These are phyloP conservation scores for Xestia sexstrigata DNA, from an alignment of 2,888 invertebrate species.

Conservation along the genomic window DNA sequence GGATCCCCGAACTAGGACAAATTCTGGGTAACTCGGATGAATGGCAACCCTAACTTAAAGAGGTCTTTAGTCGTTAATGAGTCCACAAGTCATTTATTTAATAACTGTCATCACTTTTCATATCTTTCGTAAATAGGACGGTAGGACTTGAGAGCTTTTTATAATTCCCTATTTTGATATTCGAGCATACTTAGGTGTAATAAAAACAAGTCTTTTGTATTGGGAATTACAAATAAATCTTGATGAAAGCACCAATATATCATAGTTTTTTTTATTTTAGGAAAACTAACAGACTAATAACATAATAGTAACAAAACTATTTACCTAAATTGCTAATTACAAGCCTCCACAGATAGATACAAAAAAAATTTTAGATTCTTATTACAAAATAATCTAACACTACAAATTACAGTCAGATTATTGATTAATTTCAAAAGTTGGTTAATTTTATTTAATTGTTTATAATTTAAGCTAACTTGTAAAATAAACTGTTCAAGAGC, in stretches of 20 bases:
- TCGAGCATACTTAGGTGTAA: neutral
- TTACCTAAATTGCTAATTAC: no score
- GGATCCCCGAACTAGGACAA: neutral
- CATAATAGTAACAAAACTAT: no score
- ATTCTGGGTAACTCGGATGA: neutral
- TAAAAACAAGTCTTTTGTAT: neutral
- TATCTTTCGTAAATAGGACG: neutral
- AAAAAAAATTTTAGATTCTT: no score
- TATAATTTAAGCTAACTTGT: no score
- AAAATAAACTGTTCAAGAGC: no score
- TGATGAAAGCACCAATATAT: neutral
- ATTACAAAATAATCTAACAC: no score
- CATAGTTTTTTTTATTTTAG: no score
- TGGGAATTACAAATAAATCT: neutral
- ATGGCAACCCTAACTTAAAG: neutral
- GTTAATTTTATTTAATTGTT: no score
- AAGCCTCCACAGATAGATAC: no score
- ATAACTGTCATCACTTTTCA: constrained; percentile 15
- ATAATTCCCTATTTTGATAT: neutral
- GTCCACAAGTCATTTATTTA: constrained; percentile 2
- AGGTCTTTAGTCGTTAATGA: constrained; percentile 16
- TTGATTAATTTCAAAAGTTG: no score
- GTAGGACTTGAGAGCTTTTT: neutral
- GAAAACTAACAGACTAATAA: no score
- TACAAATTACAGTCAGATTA: no score